Base-by-base conservation (phyloP, 1,140 invertebrate species). In the Nautilus pompilius region DNA sequence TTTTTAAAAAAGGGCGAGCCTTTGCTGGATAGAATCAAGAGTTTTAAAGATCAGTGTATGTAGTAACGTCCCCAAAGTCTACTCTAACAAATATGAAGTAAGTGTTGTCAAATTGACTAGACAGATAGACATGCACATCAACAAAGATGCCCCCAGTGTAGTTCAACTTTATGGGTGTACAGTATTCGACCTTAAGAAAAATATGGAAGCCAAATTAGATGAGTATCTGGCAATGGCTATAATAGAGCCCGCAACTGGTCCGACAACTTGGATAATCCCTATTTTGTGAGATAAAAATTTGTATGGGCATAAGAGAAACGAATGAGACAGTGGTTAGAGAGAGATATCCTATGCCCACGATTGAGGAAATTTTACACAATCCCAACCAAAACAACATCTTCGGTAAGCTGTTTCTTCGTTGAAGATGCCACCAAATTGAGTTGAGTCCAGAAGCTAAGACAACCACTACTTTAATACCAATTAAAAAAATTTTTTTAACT, bases 331-430 rank as follows among this genome's bases (percentile, higher is more conserved):
- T 78, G 0, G 32, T 60, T n/a, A 45, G 66, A 15, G 58, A 65
- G 29, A 45, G 63, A 32, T 56, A 62, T 36, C 55, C 56, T 8
- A 67, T 65, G 24, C 73, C 75, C 30, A 76, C 69, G 8, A 49
- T 74, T 5, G 74, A 78, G 51, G 71, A 75, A 15, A 51, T 77
- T 17, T 36, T 74, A 5, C 45, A 58, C 20, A 69, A 75, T 5
- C 28, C 75, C 26, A 69, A 75, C 62, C 65, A 54, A 41, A 62
- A 62, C 33, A 67, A 36, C 15, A 30, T 71, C 8, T 68, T 71
- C 45, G 33, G 49, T 36, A 71, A 65, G 20, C 46, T 74, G 26
- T 68, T 72, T 58, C 51, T 72, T 0, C 65, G 62, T 8, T 63
- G 36, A n/a, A 68, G 53, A 15, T 73, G 63, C 55, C 68, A 74